phyloP scores from a whole-genome alignment of 2,888 invertebrate genomes.

The Hirtodrosophila alboralis region DNA sequence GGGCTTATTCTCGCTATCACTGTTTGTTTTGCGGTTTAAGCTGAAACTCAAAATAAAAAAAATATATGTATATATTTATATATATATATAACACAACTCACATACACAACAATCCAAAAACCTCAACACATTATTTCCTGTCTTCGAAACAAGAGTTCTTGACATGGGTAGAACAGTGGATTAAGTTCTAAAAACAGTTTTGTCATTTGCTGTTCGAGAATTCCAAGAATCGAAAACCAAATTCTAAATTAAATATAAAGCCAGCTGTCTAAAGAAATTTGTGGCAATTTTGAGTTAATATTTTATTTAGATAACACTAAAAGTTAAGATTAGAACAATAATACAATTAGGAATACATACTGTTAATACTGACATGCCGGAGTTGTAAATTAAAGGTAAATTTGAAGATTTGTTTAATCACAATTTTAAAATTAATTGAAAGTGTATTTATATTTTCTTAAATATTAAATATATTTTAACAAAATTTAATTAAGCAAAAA shows the following conservation, averaged over 20 bases:
- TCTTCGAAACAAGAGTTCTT: constrained; percentile 32
- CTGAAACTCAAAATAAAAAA: constrained; percentile 43
- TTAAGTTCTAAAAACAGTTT: constrained; percentile 29
- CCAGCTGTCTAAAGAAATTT: constrained; percentile 8
- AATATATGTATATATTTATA: no score
- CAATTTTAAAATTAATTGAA: no score
- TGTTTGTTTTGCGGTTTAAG: constrained; percentile 66
- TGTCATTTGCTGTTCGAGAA: constrained; percentile 28
- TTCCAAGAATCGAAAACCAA: constrained; percentile 2
- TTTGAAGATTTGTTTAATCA: no score
- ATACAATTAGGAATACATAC: no score
- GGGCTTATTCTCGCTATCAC: constrained; percentile 38
- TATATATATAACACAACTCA: constrained; percentile 5
- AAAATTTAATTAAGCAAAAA: no score
- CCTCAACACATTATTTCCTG: constrained; percentile 24
- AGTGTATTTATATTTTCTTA: no score
- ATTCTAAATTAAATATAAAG: neutral
- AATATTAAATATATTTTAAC: no score
- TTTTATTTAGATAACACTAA: no score
- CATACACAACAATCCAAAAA: constrained; percentile 3
- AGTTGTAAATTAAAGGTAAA: no score
- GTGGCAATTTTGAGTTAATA: constrained; percentile 3
- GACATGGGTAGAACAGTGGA: constrained; percentile 52
- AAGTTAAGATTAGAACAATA: no score
- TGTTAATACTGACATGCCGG: no score